Base-by-base conservation (phyloP, 2,113 vertebrate species). In the Limnothrissa miodon region DNA sequence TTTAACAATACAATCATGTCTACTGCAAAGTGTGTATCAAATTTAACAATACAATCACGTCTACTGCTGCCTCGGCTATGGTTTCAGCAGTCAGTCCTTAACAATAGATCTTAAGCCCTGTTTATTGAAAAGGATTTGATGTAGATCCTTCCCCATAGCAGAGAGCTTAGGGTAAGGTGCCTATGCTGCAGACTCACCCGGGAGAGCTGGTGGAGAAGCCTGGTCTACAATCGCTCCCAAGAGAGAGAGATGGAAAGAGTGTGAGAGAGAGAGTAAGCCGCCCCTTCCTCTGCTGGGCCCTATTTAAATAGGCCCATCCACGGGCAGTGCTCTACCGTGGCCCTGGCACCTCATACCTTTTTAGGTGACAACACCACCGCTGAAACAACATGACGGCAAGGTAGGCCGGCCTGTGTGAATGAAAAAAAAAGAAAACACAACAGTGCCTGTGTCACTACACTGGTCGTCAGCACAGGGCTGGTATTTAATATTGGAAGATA, bases 351-450 rank as follows among this genome's bases (percentile, higher is more conserved):
- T 56, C 81, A 62, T 5, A 82, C 89, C 89, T 90, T 90, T 90
- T 90, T 89, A 90, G 89, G 89, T 85, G 48, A 87, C 86, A 78
- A 85, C 83, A 81, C 74, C 70, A 70, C 42, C 80, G 74, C 83
- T 17, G 81, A 78, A 78, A 78, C 83, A 82, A 62, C 45, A 46
- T 21, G 56, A 74, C 74, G 33, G 66, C 85, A 83, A 87, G 83
- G 84, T 88, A 86, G 87, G 74, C 70, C 42, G 83, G 53, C 83
- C 82, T 81, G 81, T 62, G 56, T 59, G 81, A 66, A 8, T 70
- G 80, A 78, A 39, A 79, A 84, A 79, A 85, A 56, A 56, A 46
- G 62, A 45, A 70, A 82, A 81, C 82, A 53, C 59, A 46, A 51
- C 86, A 85, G 78, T 80, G 78, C 44, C 80, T 15, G 44, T 82